Base-by-base conservation (phyloP, 1,140 invertebrate species). In the Sycophila sp. region DNA sequence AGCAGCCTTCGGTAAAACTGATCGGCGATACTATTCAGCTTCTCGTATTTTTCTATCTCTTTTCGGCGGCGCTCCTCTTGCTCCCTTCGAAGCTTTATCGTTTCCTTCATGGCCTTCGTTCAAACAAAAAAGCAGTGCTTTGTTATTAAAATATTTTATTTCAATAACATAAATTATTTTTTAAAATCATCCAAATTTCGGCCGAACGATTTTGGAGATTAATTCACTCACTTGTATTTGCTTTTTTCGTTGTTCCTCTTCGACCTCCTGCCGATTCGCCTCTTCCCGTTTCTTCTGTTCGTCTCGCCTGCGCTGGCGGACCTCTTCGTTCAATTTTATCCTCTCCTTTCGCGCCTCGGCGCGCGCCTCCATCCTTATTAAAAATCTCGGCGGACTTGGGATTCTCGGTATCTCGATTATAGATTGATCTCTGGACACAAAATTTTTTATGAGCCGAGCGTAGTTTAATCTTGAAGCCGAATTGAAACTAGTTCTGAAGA, bases 1-100 rank as follows among this genome's bases (percentile, higher is more conserved):
- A 86, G 74, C 64, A 80, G 80, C 7, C 66, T 77, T 15, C 74
- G 65, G 69, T 83, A 81, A 72, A 84, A 85, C 10, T 75, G 56
- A 28, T 82, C 77, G 0, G 78, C 78, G 38, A 73, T 64, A 40
- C 77, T 64, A 28, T 80, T 78, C 11, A 78, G 13, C 11, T 65
- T 38, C 58, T 70, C 76, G 11, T 67, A 68, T 45, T 55, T 80
- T 65, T 85, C 80, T 4, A 80, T 28, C 55, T 83, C 78, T 6
- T 60, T 47, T 0, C 73, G 49, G 24, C 79, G 77, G 42, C 69
- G 65, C 28, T 69, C 65, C 56, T 85, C 80, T 22, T 80, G 78
- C 53, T 84, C 82, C 36, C 75, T 75, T 2, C 80, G 78, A 11
- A 80, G 32, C 65, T 76, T 80, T 67, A 30, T 78, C 0, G 80